phyloP scores from a whole-genome alignment of 2,797 vertebrate species.

The Staurois parvus region DNA sequence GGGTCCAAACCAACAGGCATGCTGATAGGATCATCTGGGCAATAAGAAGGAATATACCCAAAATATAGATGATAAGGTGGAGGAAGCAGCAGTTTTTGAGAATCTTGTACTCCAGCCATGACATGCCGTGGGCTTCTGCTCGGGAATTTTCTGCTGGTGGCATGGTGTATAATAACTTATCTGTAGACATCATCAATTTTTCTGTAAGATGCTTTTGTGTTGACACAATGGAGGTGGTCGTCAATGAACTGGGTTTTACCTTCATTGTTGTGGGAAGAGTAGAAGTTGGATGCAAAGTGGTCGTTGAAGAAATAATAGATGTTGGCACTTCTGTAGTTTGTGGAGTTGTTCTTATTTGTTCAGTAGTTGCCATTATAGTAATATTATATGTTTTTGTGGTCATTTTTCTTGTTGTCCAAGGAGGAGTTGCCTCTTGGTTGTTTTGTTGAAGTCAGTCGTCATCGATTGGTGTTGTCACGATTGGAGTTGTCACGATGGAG shows the following conservation, averaged over 20 bases:
- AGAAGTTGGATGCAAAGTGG: background rate
- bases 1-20: background rate
- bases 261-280: background rate
- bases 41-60: conserved; percentile 9
- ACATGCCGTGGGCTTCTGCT: background rate
- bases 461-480: background rate
- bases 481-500: too few species aligned
- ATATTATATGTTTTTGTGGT: background rate
- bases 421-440: background rate
- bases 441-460: background rate
- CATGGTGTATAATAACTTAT: background rate
- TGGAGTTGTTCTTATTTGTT: background rate
- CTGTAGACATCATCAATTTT: background rate
- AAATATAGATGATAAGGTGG: conserved; percentile 38
- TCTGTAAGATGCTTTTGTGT: background rate
- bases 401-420: background rate
- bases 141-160: background rate
- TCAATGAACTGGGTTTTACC: background rate
- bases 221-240: background rate
- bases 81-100: conserved; percentile 45
- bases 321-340: background rate
- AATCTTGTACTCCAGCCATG: conserved; percentile 38
- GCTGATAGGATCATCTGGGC: background rate
- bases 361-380: background rate
- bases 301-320: background rate